phyloP scores from a whole-genome alignment of 2,113 vertebrate genomes.

The Austrofundulus limnaeus region DNA sequence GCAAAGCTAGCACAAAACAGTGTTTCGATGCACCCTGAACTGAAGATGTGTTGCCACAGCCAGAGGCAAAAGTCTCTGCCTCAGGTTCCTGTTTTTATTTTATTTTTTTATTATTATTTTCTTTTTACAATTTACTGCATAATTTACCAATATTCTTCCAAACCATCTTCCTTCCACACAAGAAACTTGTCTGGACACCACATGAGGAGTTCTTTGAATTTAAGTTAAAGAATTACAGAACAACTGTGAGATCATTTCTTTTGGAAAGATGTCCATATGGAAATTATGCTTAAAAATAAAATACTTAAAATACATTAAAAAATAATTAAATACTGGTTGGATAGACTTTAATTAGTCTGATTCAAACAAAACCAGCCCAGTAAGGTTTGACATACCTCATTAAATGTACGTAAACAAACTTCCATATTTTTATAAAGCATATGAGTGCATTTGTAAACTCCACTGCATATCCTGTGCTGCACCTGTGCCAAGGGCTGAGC shows the following conservation, averaged over 20 bases:
- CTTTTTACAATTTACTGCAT: too few species aligned
- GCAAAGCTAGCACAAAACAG: too few species aligned
- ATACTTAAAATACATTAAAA: too few species aligned
- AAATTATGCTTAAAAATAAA: neutral
- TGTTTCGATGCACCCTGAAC: too few species aligned
- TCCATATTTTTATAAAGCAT: neutral
- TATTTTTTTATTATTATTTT: too few species aligned
- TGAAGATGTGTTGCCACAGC: too few species aligned
- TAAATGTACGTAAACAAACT: neutral
- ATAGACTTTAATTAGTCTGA: neutral
- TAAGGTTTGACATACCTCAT: neutral
- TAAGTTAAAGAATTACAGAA: slow-evolving; percentile 15
- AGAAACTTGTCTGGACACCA: slow-evolving; percentile 33
- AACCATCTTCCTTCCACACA: neutral
- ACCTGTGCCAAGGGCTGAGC: slow-evolving; percentile 83
- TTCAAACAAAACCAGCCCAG: neutral
- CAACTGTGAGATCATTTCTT: slow-evolving; percentile 1
- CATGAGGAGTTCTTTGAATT: slow-evolving; percentile 20
- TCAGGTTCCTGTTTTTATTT: too few species aligned
- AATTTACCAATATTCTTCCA: too few species aligned
- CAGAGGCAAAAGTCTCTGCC: too few species aligned
- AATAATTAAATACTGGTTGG: neutral
- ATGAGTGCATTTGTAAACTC: slow-evolving; percentile 21
- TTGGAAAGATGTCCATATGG: neutral
- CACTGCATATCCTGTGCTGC: slow-evolving; percentile 44